Conservation (phyloP, 64 coral and sea anemone species). For the Dendronephthya gigantea region DNA sequence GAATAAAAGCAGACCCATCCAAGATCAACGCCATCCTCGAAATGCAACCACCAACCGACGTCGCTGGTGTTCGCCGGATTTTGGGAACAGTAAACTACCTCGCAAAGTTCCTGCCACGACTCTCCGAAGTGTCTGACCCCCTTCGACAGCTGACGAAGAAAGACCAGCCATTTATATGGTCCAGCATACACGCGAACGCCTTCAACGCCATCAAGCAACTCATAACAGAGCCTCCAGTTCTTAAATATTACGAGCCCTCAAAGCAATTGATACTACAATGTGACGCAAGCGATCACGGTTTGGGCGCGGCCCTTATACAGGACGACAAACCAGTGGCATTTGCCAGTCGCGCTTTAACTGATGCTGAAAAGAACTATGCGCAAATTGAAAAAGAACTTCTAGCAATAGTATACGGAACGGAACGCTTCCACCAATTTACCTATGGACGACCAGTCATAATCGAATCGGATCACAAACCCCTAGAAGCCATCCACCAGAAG, state of each 20-base stretch:
- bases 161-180: slow-evolving; percentile 10
- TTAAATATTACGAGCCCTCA: background rate
- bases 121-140: slow-evolving; percentile 20
- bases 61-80: background rate
- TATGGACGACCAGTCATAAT: background rate
- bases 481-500: background rate
- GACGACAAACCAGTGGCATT: background rate
- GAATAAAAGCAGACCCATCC: slow-evolving; percentile 9
- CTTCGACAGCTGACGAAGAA: slow-evolving; percentile 8
- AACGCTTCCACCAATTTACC: background rate
- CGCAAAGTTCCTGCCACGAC: slow-evolving; percentile 17
- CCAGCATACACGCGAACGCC: background rate
- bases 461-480: background rate
- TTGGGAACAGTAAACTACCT: no score
- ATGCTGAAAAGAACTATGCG: background rate
- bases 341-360: background rate
- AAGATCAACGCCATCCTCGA: slow-evolving; percentile 1
- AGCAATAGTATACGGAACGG: background rate
- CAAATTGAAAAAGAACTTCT: background rate
- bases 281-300: background rate
- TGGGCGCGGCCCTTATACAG: background rate
- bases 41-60: slow-evolving; percentile 5
- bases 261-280: background rate
- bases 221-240: background rate
- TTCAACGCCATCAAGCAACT: background rate